phyloP scores from a whole-genome alignment of 2,113 vertebrate species.

The Grammomys surdaster region DNA sequence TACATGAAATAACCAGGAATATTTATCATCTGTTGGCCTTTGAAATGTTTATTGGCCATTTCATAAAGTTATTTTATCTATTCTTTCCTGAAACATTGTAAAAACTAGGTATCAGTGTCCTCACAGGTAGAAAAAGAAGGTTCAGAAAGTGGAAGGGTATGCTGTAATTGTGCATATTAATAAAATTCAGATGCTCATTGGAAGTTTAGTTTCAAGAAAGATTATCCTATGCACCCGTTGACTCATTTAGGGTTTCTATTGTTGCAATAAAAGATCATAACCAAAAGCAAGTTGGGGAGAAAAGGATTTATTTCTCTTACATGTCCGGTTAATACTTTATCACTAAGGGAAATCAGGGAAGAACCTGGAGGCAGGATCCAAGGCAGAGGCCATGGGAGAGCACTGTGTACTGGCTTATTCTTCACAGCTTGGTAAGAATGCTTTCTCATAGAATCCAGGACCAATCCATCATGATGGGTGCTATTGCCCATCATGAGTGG shows the following conservation, averaged over 20 bases:
- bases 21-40: background rate
- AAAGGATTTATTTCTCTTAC: background rate
- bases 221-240: background rate
- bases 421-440: background rate
- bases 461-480: background rate
- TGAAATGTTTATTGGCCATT: background rate
- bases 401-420: background rate
- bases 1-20: background rate
- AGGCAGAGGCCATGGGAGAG: background rate
- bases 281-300: background rate
- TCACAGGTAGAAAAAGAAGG: conserved; percentile 35
- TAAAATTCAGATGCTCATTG: background rate
- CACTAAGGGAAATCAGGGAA: background rate
- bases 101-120: background rate
- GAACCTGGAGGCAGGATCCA: background rate
- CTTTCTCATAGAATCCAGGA: background rate
- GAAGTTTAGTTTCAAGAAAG: background rate
- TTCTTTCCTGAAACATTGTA: background rate
- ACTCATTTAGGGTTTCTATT: background rate
- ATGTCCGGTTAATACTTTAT: too few relatives aligned
- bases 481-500: background rate
- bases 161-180: background rate
- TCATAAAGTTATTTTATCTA: conserved; percentile 32
- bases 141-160: background rate
- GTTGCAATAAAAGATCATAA: background rate